These are phyloP conservation scores for Clarias batrachus DNA, from an alignment of 2,113 vertebrate species.

Conservation along the genomic window DNA sequence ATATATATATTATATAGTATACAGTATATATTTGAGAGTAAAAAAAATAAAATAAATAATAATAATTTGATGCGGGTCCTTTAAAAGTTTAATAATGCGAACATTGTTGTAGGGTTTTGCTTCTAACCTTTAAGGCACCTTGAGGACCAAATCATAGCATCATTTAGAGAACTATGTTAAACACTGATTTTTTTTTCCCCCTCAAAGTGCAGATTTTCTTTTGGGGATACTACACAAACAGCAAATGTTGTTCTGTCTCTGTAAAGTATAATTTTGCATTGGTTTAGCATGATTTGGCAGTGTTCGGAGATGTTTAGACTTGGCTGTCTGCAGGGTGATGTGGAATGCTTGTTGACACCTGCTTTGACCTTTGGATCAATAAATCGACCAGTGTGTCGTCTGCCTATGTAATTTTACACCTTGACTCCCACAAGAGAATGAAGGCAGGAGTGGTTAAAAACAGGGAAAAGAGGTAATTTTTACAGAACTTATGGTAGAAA, in stretches of 20 bases:
- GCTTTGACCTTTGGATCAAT: constrained; percentile 37
- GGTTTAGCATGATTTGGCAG: not conserved
- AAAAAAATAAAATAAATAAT: not conserved
- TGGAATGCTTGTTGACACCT: constrained; percentile 34
- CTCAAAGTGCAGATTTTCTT: not conserved
- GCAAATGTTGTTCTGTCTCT: not conserved
- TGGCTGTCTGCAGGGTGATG: constrained; percentile 22
- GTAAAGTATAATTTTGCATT: constrained; percentile 1
- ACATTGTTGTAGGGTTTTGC: not conserved
- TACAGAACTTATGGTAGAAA: not conserved
- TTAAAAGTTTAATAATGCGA: not conserved
- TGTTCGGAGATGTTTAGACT: not conserved
- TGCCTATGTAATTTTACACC: constrained; percentile 41
- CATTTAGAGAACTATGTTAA: not conserved
- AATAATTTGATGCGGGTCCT: not conserved
- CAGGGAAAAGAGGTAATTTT: not conserved
- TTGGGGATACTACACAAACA: not conserved
- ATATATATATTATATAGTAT: not conserved
- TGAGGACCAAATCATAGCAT: not conserved
- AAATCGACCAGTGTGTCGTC: constrained; percentile 35
- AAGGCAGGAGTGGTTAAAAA: constrained; percentile 28
- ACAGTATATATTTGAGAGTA: no score
- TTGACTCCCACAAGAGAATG: constrained; percentile 19
- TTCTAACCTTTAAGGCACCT: not conserved
- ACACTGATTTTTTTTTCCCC: not conserved